These are phyloP conservation scores for Cylas formicarius DNA, from an alignment of 1,140 invertebrate species.

Conservation along the genomic window DNA sequence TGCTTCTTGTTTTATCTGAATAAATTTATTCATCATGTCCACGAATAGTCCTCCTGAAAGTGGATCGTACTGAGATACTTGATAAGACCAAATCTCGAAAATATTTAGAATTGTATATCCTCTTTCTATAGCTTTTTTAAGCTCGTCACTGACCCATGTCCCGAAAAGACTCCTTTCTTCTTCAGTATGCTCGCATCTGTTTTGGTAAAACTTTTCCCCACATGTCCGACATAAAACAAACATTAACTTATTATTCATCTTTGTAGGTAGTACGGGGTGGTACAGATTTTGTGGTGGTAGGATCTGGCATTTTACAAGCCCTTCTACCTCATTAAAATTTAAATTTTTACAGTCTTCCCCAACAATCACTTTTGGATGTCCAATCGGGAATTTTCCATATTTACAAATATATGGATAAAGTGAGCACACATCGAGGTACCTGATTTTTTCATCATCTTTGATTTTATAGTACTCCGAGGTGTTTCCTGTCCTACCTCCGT, in stretches of 20 bases:
- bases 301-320: slow-evolving; percentile 32
- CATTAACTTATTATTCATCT: slow-evolving; percentile 31
- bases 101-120: slow-evolving; percentile 33
- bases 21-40: slow-evolving; percentile 35
- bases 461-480: slow-evolving; percentile 29
- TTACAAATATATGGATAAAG: slow-evolving; percentile 38
- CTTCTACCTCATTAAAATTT: slow-evolving; percentile 19
- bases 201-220: slow-evolving; percentile 11
- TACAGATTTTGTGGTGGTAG: slow-evolving; percentile 35
- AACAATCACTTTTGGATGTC: slow-evolving; percentile 31
- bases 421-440: slow-evolving; percentile 38
- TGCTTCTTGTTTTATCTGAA: slow-evolving; percentile 38
- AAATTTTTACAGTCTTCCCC: slow-evolving; percentile 9
- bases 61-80: slow-evolving; percentile 20
- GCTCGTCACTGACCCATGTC: slow-evolving; percentile 40
- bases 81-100: slow-evolving; percentile 41
- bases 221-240: slow-evolving; percentile 35
- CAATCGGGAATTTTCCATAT: slow-evolving; percentile 36
- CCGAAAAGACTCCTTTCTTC: slow-evolving; percentile 35
- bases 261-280: slow-evolving; percentile 33
- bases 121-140: slow-evolving; percentile 31
- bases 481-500: slow-evolving; percentile 37
- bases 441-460: slow-evolving; percentile 33
- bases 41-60: slow-evolving; percentile 29
- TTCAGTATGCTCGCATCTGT: slow-evolving; percentile 29